Evolutionary conservation across 1,140 invertebrate genomes (phyloP).

Genomic region (Formica selysi): DNA sequence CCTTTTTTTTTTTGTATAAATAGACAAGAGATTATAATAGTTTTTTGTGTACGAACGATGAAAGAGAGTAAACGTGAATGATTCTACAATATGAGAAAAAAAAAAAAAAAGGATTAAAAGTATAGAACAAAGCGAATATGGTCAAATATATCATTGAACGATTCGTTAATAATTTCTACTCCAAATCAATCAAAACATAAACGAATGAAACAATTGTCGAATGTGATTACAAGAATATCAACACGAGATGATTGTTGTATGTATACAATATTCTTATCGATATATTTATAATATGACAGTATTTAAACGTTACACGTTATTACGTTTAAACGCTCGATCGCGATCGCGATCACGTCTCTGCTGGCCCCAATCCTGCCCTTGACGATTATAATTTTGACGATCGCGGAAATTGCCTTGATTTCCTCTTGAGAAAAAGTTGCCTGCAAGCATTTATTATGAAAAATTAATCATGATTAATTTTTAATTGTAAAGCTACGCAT

Average conservation of each 20-base stretch:
- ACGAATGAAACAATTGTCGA: no score
- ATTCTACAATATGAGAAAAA: background rate
- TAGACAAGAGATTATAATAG: conserved; percentile 17
- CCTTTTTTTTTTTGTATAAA: conserved; percentile 32
- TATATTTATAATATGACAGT: background rate
- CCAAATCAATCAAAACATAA: no score
- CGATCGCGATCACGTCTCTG: conserved; percentile 84
- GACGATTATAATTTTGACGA: conserved; percentile 87
- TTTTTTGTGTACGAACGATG: background rate
- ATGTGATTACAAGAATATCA: background rate
- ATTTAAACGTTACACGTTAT: conserved; percentile 21
- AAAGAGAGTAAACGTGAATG: background rate
- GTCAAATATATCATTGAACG: no score
- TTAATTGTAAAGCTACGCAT: background rate
- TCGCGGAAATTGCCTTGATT: conserved; percentile 87
- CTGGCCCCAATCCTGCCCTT: conserved; percentile 86
- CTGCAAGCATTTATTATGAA: conserved; percentile 75
- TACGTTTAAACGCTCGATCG: conserved; percentile 32
- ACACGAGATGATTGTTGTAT: background rate
- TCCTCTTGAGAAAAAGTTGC: conserved; percentile 87
- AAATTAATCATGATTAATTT: conserved; percentile 4
- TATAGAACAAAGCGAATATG: no score
- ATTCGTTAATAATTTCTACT: no score
- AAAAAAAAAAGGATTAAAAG: no score
- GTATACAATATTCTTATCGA: conserved; percentile 1